phyloP scores from a whole-genome alignment of 1,140 invertebrate species.

The Trichonephila clavata region DNA sequence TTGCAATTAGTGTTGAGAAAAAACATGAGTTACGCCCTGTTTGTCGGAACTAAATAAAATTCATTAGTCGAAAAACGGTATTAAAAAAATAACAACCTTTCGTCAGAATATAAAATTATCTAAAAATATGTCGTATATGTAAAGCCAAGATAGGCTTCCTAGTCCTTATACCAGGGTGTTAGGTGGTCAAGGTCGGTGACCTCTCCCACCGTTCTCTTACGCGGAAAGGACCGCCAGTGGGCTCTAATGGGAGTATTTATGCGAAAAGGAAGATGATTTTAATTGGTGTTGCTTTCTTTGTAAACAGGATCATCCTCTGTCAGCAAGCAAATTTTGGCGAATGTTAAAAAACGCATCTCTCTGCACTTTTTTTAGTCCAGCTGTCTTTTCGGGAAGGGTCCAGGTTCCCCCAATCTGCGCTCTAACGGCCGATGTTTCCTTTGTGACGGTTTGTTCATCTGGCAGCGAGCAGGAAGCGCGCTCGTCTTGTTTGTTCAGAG shows the following conservation, averaged over 20 bases:
- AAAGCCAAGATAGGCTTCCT: too few relatives aligned
- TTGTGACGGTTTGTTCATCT: background rate
- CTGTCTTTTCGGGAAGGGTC: too few relatives aligned
- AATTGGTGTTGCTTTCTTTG: slow-evolving; percentile 1
- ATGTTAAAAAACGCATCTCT: slow-evolving; percentile 5
- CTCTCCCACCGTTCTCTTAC: background rate
- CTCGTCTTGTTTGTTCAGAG: background rate
- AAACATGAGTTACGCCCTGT: too few relatives aligned
- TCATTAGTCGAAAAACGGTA: too few relatives aligned
- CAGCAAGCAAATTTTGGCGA: background rate
- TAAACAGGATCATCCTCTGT: background rate
- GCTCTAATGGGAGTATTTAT: background rate
- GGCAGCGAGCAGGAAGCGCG: background rate
- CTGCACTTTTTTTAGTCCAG: background rate
- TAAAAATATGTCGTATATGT: too few relatives aligned
- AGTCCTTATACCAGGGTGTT: too few relatives aligned
- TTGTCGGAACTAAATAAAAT: too few relatives aligned
- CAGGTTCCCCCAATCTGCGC: too few relatives aligned
- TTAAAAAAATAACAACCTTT: too few relatives aligned
- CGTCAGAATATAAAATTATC: too few relatives aligned
- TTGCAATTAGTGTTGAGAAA: too few relatives aligned
- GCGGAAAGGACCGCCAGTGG: background rate
- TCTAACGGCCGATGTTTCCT: background rate
- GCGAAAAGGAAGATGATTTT: background rate
- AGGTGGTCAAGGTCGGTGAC: background rate